These are phyloP conservation scores for Lasiommata megera DNA, from an alignment of 2,888 invertebrate species.

Conservation along the genomic window DNA sequence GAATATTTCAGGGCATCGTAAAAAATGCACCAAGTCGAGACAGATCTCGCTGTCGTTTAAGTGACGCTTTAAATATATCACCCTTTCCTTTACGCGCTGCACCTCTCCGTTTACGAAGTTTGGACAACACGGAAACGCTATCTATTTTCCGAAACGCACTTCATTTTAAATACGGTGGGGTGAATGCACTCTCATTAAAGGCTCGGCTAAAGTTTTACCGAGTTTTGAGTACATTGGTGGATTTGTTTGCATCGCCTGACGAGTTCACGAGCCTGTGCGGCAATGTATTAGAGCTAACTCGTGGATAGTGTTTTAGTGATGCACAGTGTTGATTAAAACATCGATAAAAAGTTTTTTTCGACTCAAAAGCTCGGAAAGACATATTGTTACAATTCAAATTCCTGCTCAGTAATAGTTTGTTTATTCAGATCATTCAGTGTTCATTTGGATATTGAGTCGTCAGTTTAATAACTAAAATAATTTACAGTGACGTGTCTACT, in stretches of 20 bases:
- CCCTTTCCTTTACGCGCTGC: slow-evolving; percentile 21
- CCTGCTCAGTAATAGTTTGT: no score
- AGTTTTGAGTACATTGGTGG: slow-evolving; percentile 45
- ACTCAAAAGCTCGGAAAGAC: no score
- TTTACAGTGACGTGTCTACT: no score
- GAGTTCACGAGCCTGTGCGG: slow-evolving; percentile 24
- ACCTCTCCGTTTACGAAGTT: slow-evolving; percentile 16
- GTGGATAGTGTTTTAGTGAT: slow-evolving; percentile 50
- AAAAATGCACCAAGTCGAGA: no score
- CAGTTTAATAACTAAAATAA: no score
- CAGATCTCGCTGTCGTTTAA: slow-evolving; percentile 18
- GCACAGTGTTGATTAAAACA: slow-evolving; percentile 9
- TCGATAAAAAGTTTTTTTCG: slow-evolving; percentile 19
- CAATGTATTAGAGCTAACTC: slow-evolving; percentile 47
- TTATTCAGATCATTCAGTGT: no score
- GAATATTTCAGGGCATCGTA: no score
- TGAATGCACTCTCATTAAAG: slow-evolving; percentile 78
- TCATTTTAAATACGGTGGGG: slow-evolving; percentile 57
- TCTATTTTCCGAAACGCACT: slow-evolving; percentile 65
- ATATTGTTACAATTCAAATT: no score
- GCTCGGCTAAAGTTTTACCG: slow-evolving; percentile 59
- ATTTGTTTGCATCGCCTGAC: slow-evolving; percentile 19
- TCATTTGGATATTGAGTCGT: no score
- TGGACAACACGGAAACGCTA: slow-evolving; percentile 67
- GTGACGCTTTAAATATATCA: slow-evolving; percentile 30